These are phyloP conservation scores for Coenonympha glycerion DNA, from an alignment of 2,888 invertebrate genomes.

Conservation along the genomic window DNA sequence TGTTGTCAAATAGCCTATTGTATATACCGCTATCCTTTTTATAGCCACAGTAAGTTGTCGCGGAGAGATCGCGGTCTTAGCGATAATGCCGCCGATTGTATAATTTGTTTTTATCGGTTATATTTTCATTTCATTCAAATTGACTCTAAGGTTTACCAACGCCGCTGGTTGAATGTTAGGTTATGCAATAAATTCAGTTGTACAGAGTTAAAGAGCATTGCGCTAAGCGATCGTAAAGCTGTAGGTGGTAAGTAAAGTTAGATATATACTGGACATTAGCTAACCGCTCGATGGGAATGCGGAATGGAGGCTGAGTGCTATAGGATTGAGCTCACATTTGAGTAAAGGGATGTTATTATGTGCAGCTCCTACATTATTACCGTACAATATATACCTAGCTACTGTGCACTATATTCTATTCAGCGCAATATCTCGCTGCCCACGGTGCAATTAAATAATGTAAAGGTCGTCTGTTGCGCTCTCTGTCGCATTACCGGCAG, in stretches of 20 bases:
- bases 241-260: constrained; percentile 7
- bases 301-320: constrained; percentile 40
- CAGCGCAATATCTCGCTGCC: too few species aligned
- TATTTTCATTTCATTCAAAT: neutral
- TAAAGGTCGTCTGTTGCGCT: too few species aligned
- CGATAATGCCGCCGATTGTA: neutral
- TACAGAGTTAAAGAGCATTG: neutral
- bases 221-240: constrained; percentile 17
- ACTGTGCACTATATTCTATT: neutral
- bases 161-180: neutral
- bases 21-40: neutral
- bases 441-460: too few species aligned
- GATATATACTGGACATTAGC: constrained; percentile 19
- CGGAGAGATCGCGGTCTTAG: neutral
- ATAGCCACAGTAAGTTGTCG: neutral
- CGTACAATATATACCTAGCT: neutral
- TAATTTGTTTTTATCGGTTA: neutral
- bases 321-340: constrained; percentile 17
- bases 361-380: neutral
- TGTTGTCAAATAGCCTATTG: too few species aligned
- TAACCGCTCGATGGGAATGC: constrained; percentile 43
- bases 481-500: too few species aligned
- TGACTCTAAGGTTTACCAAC: neutral
- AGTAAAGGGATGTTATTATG: constrained; percentile 8
- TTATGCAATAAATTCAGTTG: constrained; percentile 1